A percentile compares a stretch with the other conserved stretches of the same genome.
Evolutionary conservation across 2,113 vertebrate genomes (phyloP).

Genomic region (Stomatorhinus ivindoensis): DNA sequence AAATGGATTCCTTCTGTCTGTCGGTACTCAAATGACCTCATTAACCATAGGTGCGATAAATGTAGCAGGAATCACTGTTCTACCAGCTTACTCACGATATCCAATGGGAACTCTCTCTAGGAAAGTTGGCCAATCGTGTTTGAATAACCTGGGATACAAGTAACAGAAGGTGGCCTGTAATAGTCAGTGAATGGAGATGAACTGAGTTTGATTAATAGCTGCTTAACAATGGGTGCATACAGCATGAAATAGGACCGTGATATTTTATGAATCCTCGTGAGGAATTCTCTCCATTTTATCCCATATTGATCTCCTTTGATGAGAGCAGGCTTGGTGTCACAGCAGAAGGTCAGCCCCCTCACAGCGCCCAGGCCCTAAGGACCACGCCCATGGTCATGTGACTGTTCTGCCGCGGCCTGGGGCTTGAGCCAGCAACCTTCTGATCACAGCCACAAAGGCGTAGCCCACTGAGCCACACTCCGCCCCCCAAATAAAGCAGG

Average conservation of each 20-base stretch:
- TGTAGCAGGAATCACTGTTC: background rate
- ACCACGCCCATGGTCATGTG: background rate
- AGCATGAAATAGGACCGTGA: background rate
- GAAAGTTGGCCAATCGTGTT: background rate
- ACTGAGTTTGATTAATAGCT: background rate
- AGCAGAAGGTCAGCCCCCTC: background rate
- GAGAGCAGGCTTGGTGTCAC: background rate
- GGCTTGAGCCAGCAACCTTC: background rate
- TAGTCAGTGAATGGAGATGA: background rate
- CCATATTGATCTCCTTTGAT: background rate
- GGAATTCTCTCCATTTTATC: background rate
- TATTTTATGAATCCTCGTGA: background rate
- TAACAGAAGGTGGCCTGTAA: background rate
- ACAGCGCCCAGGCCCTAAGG: background rate
- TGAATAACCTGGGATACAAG: background rate
- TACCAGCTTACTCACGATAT: background rate
- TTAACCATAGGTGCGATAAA: background rate
- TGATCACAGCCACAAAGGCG: background rate
- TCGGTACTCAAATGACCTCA: background rate
- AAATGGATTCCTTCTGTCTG: background rate
- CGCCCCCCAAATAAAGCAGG: background rate
- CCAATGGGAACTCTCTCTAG: background rate
- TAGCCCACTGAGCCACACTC: background rate
- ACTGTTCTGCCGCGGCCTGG: background rate
- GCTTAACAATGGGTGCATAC: background rate